These are phyloP conservation scores for Eretmodus cyanostictus DNA, from an alignment of 2,113 vertebrate species.

Conservation along the genomic window DNA sequence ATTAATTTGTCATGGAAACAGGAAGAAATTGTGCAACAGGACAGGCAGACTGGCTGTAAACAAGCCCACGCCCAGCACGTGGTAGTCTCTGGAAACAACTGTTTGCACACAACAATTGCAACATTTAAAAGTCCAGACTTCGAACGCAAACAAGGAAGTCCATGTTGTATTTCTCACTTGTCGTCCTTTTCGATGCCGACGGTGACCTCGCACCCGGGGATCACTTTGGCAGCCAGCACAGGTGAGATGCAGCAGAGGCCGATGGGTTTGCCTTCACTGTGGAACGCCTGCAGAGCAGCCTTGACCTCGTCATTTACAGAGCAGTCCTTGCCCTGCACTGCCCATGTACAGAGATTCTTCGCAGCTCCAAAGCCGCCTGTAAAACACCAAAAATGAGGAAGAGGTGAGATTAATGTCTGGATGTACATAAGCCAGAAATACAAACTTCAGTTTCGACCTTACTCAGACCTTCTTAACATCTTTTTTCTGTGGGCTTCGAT, in stretches of 20 bases:
- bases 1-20: background rate
- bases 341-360: constrained; percentile 82
- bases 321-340: constrained; percentile 78
- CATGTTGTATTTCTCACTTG: constrained; percentile 30
- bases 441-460: background rate
- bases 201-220: constrained; percentile 77
- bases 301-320: constrained; percentile 66
- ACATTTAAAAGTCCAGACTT: background rate
- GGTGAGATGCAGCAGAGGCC: constrained; percentile 79
- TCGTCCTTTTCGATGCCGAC: constrained; percentile 71
- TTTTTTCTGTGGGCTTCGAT: background rate
- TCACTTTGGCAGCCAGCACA: constrained; percentile 75
- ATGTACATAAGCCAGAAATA: background rate
- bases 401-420: background rate
- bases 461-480: background rate
- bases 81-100: background rate
- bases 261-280: constrained; percentile 72
- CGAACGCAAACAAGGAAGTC: background rate
- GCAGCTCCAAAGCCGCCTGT: constrained; percentile 78
- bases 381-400: background rate
- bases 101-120: background rate
- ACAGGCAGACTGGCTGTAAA: background rate
- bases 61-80: background rate
- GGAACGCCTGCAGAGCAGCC: constrained; percentile 70
- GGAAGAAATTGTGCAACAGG: background rate